phyloP scores from a whole-genome alignment of 2,888 invertebrate species.

The Ischnus inquisitorius region DNA sequence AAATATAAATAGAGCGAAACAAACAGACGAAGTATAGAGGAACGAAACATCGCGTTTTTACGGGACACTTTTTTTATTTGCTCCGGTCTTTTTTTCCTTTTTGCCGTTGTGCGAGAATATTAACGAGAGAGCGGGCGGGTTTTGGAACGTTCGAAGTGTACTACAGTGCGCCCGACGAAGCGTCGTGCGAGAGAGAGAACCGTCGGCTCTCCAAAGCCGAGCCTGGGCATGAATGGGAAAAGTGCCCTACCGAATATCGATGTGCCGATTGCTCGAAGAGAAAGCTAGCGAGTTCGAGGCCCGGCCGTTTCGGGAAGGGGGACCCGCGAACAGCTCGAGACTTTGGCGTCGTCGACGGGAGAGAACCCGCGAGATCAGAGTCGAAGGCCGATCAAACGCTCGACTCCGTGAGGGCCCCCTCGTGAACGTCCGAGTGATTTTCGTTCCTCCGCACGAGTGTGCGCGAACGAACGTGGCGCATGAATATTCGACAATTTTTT shows the following conservation, averaged over 20 bases:
- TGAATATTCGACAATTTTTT: slow-evolving; percentile 13
- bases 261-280: slow-evolving; percentile 86
- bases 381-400: slow-evolving; percentile 72
- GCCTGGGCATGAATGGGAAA: slow-evolving; percentile 73
- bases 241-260: slow-evolving; percentile 77
- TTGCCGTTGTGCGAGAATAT: slow-evolving; percentile 54
- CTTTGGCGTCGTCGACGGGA: slow-evolving; percentile 67
- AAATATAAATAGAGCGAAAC: slow-evolving; percentile 32
- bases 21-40: slow-evolving; percentile 13
- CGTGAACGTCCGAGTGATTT: slow-evolving; percentile 28
- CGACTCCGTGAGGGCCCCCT: slow-evolving; percentile 8
- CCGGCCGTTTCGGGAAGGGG: slow-evolving; percentile 81
- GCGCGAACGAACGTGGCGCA: background rate
- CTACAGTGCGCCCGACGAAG: slow-evolving; percentile 12
- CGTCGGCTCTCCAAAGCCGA: slow-evolving; percentile 59
- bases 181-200: slow-evolving; percentile 15
- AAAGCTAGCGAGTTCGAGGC: slow-evolving; percentile 75
- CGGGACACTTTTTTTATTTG: slow-evolving; percentile 29
- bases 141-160: slow-evolving; percentile 59
- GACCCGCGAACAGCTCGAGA: slow-evolving; percentile 65
- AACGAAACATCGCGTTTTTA: slow-evolving; percentile 25
- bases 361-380: slow-evolving; percentile 77
- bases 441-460: slow-evolving; percentile 15
- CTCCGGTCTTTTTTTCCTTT: background rate
- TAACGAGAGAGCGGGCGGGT: slow-evolving; percentile 52